Conservation (phyloP, 2,888 invertebrate genomes). For the Pheosia tremula region DNA sequence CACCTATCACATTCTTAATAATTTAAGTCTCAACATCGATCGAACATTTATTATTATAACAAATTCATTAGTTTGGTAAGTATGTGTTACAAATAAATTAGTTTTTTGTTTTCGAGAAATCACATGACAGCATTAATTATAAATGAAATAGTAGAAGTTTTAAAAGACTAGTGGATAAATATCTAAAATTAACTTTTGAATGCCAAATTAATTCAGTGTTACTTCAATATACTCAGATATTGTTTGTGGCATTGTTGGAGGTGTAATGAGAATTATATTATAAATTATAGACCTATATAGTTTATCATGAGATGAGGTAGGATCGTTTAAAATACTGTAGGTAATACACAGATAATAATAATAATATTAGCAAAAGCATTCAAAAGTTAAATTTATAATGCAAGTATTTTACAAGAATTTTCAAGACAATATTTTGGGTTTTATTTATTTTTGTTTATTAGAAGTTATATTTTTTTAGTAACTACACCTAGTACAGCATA, state of each 20-base stretch:
- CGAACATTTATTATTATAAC: conserved; percentile 55
- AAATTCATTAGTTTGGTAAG: conserved; percentile 29
- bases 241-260: too few relatives aligned
- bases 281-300: too few relatives aligned
- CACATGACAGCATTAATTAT: conserved; percentile 11
- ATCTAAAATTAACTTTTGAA: conserved; percentile 14
- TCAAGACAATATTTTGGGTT: too few relatives aligned
- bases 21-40: conserved; percentile 68
- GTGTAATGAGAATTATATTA: too few relatives aligned
- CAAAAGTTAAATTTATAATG: neutral
- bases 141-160: conserved; percentile 14
- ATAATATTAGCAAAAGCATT: neutral
- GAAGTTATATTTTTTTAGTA: too few relatives aligned
- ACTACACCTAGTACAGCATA: too few relatives aligned
- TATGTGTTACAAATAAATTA: conserved; percentile 22
- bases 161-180: conserved; percentile 11
- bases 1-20: conserved; percentile 67
- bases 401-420: too few relatives aligned
- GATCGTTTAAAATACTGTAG: too few relatives aligned
- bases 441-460: too few relatives aligned
- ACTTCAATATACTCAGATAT: too few relatives aligned
- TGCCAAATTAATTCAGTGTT: conserved; percentile 12
- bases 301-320: too few relatives aligned
- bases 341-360: neutral
- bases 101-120: conserved; percentile 13